These are phyloP conservation scores for Catagonus wagneri DNA, from an alignment of 2,113 vertebrate genomes.

Conservation along the genomic window DNA sequence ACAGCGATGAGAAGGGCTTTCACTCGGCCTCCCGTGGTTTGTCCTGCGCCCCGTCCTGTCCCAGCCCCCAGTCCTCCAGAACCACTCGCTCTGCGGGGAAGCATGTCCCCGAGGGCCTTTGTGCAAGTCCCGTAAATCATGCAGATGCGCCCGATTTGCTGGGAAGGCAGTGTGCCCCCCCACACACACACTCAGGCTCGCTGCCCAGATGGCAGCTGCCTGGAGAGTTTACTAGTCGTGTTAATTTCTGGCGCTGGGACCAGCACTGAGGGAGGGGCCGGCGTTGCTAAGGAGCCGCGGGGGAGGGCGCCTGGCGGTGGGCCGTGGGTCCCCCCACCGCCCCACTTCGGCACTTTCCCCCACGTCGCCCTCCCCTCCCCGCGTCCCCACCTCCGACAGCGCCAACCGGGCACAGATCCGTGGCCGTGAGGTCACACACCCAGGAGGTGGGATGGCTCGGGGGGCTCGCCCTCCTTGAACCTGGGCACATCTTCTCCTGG, in stretches of 20 bases:
- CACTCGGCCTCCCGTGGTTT: background rate
- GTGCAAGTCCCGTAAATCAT: background rate
- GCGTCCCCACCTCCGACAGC: background rate
- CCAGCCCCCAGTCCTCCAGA: background rate
- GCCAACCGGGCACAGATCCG: accelerated
- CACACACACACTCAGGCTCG: background rate
- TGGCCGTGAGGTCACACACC: background rate
- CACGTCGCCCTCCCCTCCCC: background rate
- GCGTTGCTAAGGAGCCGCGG: background rate
- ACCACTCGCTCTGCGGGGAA: background rate
- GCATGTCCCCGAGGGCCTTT: accelerated
- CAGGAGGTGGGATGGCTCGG: background rate
- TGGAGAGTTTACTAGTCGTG: accelerated
- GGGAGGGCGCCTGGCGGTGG: background rate
- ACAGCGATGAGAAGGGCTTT: background rate
- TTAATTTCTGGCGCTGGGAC: background rate
- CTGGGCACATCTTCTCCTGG: accelerated
- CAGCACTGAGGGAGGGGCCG: too few species aligned
- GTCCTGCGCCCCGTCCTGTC: background rate
- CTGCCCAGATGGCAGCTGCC: accelerated
- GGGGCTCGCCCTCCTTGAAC: background rate
- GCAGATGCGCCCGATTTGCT: accelerated
- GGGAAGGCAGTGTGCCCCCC: accelerated
- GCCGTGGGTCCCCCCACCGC: background rate
- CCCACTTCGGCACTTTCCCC: background rate